These are phyloP conservation scores for Calliopum simillimum DNA, from an alignment of 2,888 invertebrate genomes.

Conservation along the genomic window DNA sequence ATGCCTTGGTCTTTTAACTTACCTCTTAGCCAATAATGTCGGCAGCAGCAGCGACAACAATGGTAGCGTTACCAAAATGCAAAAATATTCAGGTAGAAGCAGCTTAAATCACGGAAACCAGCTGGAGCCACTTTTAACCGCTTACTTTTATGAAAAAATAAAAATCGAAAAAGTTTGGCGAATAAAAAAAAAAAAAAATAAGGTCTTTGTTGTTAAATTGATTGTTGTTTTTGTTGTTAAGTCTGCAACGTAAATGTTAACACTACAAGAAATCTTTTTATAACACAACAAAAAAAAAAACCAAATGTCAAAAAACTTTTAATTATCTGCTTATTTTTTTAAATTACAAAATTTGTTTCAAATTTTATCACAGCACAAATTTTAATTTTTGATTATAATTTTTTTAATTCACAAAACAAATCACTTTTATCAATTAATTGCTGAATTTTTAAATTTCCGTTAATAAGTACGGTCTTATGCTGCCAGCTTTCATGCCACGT, in stretches of 20 bases:
- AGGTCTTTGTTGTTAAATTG: neutral
- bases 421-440: neutral
- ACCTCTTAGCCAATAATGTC: conserved; percentile 7
- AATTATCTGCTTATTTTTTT: neutral
- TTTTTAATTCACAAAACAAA: neutral
- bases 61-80: conserved; percentile 30
- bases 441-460: conserved; percentile 2
- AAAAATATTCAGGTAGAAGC: conserved; percentile 1
- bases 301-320: neutral
- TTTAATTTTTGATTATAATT: neutral
- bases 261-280: too few species aligned
- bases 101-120: conserved; percentile 32
- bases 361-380: too few species aligned
- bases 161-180: neutral
- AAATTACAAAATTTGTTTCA: neutral
- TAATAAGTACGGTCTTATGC: too few species aligned
- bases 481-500: too few species aligned
- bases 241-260: too few species aligned
- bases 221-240: conserved; percentile 1
- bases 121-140: conserved; percentile 51
- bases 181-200: too few species aligned
- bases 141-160: conserved; percentile 13
- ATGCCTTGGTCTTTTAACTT: neutral
- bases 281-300: too few species aligned
- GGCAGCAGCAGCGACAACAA: conserved; percentile 30